Evolutionary conservation across 1,140 invertebrate species (phyloP), one percentile per base, ranked within the genome.

Genomic region (Zaprionus gabonicus): DNA sequence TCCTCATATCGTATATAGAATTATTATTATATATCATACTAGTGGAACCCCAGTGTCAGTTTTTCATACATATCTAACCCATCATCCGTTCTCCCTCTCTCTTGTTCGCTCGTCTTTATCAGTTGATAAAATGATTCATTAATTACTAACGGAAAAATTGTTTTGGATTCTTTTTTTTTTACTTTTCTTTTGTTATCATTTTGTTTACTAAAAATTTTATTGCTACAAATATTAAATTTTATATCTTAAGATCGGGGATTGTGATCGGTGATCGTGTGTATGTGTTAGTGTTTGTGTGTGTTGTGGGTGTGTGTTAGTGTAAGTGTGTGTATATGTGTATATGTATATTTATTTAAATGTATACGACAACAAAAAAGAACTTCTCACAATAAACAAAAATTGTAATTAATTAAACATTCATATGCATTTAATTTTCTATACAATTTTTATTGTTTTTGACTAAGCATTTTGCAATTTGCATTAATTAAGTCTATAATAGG

Each of bases 401-500:
- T 70, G 79, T 80, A 78, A 88, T 80, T 87, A 87, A 87, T 87
- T 83, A 83, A 87, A 87, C 73, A 80, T 86, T 85, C 65, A 67
- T 80, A 82, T 78, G 80, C 80, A 76, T 72, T 81, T 81, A 87
- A 87, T 87, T 87, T 88, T 88, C 84, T 87, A 87, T 88, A 87
- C 84, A 87, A 88, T 84, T 87, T 83, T 87, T 88, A 87, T 87
- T 88, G 84, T 87, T 88, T 76, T 88, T 88, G 84, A 88, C 84
- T 88, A 88, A 84, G 85, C 84, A 90, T 81, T 90, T 84, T 82
- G 77, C 80, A 80, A 87, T 80, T 86, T 87, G 80, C 77, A 81
- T 87, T 87, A 87, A 87, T 88, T 88, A 88, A 84, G 76, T 90
- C 84, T 88, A 88, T 90, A 84, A 90, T 87, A 87, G 81, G 84